Base-by-base conservation (phyloP, 2,797 vertebrate genomes). In the Periophthalmus magnuspinnatus region DNA sequence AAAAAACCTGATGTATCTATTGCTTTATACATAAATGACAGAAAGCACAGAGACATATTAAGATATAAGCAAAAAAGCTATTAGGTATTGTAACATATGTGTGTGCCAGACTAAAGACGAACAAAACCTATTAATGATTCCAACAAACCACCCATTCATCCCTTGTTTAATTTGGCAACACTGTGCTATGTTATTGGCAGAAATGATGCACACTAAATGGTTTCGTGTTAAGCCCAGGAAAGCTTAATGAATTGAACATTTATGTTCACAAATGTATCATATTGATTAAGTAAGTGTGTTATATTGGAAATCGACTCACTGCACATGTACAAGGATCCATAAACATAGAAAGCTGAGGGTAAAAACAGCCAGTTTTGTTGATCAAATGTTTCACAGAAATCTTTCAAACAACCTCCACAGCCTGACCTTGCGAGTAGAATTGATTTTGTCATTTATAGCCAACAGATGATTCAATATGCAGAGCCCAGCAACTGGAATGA, bases 371-470 rank as follows among this genome's bases (percentile, higher is more conserved):
- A 63, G 61, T 63, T 63, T 63, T 45, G 61, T 63, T 63, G 38
- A 63, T 63, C 13, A 63, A 47, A 61, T 38, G 10, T 41, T 61
- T 38, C 17, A 41, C 9, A 36, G 9, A 60, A 60, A 19, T 32
- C 58, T 36, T 61, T 61, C 10, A 9, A 61, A 41, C 34, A 34
- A 61, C 59, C 59, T 61, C 59, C 16, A n/a, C 59, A 61, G 59
- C 36, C 59, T 61, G 59, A 61, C 59, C 59, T 61, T 61, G 34
- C n/a, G 33, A 36, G 36, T 61, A 61, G 34, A 41, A 61, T 61
- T 61, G 59, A 61, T 61, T 61, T 61, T 22, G 59, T 41, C 34
- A 61, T 61, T 61, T 61, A 61, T 61, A 61, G 59, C 59, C 59
- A 38, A 61, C 59, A 38, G 34, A 61, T 38, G 59, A 61, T 61